Evolutionary conservation across 2,113 vertebrate genomes (phyloP).

Genomic region (Carassius auratus): DNA sequence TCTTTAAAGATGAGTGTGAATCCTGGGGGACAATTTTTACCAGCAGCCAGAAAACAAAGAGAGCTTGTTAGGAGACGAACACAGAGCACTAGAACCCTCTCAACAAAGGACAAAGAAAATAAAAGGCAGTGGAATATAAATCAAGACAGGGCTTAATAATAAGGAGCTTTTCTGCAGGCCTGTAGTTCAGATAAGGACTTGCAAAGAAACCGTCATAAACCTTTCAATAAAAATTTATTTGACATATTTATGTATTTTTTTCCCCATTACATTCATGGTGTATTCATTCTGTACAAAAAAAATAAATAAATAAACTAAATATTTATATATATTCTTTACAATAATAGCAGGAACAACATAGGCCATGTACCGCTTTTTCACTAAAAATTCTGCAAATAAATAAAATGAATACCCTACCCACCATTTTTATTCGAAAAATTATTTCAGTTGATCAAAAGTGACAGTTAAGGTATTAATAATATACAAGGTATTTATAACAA

Average conservation of each 20-base stretch:
- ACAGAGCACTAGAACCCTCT: slow-evolving; percentile 12
- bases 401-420: not conserved
- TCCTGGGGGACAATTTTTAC: not conserved
- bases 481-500: not conserved
- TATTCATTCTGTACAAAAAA: not conserved
- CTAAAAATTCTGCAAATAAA: not conserved
- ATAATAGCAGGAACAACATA: not conserved
- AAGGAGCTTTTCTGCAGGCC: not conserved
- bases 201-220: not conserved
- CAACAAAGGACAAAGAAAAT: not conserved
- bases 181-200: not conserved
- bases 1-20: slow-evolving; percentile 18
- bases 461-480: not conserved
- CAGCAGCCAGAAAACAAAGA: not conserved
- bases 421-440: not conserved
- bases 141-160: not conserved
- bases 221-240: not conserved
- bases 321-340: slow-evolving; percentile 10
- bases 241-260: not conserved
- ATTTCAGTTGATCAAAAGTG: not conserved
- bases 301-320: too few relatives aligned
- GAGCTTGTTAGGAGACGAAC: slow-evolving; percentile 11
- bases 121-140: not conserved
- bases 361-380: not conserved
- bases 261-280: not conserved